Base-by-base conservation (phyloP, 1,140 invertebrate genomes). In the Nylanderia fulva region DNA sequence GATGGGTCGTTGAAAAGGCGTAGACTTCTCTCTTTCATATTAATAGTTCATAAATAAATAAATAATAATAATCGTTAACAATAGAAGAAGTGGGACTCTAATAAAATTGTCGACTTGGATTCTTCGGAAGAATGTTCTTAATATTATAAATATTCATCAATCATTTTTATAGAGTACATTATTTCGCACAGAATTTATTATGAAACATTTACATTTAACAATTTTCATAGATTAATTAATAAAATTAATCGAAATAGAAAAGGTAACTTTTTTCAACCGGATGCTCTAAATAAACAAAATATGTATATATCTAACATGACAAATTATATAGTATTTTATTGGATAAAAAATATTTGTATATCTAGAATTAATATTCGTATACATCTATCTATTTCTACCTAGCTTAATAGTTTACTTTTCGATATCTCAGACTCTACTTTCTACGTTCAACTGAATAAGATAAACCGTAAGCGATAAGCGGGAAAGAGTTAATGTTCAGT, bases 81-180 rank as follows among this genome's bases (percentile, higher is more conserved):
- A 45, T 45, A 13, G 42, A 42, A 61, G 6, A 63, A 63, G 1
- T n/a, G 29, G 18, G 8, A 45, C 13, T 9, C 60, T 63, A 15
- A 61, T 29, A 63, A 33, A 63, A 36, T 63, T 64, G 8, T 39
- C 61, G 36, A 39, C 15, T 39, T 6, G 8, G 15, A 64, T 64
- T 36, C 5, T 4, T 39, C 29, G 11, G 1, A 39, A 39, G n/a
- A 24, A 21, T 66, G 15, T 21, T n/a, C n/a, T n/a, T n/a, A n/a
- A n/a, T n/a, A n/a, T n/a, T n/a, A n/a, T 66, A 13, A 66, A 42
- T 66, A 39, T 66, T 66, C 4, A 36, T 64, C 21, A 36, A 36
- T 64, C 5, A 8, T 39, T 64, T 39, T 21, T 21, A 9, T 56
- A 9, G 2, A 21, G 21, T 56, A n/a, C 8, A 56, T n/a, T 56